Conservation (phyloP, 2,888 invertebrate genomes). For the Macropis europaea region DNA sequence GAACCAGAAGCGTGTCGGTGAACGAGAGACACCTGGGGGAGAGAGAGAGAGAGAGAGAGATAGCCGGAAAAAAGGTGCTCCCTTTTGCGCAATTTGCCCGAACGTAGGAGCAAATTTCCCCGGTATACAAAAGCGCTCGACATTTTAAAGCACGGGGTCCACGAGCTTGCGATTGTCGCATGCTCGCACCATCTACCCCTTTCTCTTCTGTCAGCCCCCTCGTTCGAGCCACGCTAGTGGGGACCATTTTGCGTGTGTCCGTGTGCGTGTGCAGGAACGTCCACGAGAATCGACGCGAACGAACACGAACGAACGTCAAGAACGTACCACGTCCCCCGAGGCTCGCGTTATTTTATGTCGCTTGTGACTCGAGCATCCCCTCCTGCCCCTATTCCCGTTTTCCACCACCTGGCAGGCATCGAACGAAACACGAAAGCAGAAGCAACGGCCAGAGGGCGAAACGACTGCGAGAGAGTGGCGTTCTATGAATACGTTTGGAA, state of each 20-base stretch:
- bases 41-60: background rate
- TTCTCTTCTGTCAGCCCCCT: slow-evolving; percentile 10
- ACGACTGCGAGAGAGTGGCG: slow-evolving; percentile 32
- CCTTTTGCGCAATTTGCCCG: slow-evolving; percentile 52
- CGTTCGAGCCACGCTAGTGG: background rate
- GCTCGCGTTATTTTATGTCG: slow-evolving; percentile 67
- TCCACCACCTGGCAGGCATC: slow-evolving; percentile 29
- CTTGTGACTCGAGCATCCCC: slow-evolving; percentile 54
- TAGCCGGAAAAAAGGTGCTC: slow-evolving; percentile 36
- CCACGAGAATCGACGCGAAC: slow-evolving; percentile 40
- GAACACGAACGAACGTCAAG: slow-evolving; percentile 33
- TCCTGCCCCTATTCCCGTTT: background rate
- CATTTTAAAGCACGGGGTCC: slow-evolving; percentile 45
- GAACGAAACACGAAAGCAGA: slow-evolving; percentile 51
- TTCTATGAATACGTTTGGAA: slow-evolving; percentile 71
- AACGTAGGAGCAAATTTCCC: slow-evolving; percentile 48
- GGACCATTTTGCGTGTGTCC: background rate
- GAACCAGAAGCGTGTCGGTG: background rate
- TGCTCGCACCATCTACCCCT: slow-evolving; percentile 33
- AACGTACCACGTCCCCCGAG: slow-evolving; percentile 52
- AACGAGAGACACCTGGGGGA: background rate
- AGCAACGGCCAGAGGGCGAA: slow-evolving; percentile 35
- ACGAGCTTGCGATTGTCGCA: slow-evolving; percentile 45
- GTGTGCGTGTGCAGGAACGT: slow-evolving; percentile 3
- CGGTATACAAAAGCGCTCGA: slow-evolving; percentile 51